Evolutionary conservation across 2,888 invertebrate species (phyloP).

Genomic region (Hoplodrina ambigua): DNA sequence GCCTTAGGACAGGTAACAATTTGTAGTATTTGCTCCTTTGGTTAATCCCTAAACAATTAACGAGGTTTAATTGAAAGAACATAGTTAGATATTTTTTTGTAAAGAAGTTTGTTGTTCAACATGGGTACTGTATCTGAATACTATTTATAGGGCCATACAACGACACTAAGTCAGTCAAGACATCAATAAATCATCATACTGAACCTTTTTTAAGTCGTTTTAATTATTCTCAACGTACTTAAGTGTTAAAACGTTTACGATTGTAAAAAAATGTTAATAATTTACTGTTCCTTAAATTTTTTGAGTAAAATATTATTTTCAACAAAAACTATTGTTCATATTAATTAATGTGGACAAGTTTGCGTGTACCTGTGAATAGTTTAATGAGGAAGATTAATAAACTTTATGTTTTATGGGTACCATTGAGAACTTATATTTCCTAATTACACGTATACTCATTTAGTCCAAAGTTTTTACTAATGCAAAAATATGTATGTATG

Average conservation of each 20-base stretch:
- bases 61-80: not conserved
- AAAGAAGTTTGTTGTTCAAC: not conserved
- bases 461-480: not conserved
- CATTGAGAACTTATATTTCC: conserved; percentile 33
- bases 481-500: not conserved
- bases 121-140: not conserved
- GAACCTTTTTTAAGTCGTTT: conserved; percentile 16
- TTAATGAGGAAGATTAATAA: conserved; percentile 58
- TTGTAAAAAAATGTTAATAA: conserved; percentile 23
- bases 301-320: conserved; percentile 14
- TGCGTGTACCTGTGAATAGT: conserved; percentile 7
- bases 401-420: conserved; percentile 47
- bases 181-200: not conserved
- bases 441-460: conserved; percentile 40
- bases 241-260: conserved; percentile 23
- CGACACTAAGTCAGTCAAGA: not conserved
- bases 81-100: not conserved
- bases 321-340: conserved; percentile 29
- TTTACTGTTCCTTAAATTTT: conserved; percentile 17
- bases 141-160: not conserved
- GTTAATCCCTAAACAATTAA: not conserved
- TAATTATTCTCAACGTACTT: conserved; percentile 2
- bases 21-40: not conserved
- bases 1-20: not conserved
- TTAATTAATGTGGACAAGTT: conserved; percentile 24